Evolutionary conservation across 2,797 vertebrate genomes (phyloP).

Genomic region (Coreius guichenoti): DNA sequence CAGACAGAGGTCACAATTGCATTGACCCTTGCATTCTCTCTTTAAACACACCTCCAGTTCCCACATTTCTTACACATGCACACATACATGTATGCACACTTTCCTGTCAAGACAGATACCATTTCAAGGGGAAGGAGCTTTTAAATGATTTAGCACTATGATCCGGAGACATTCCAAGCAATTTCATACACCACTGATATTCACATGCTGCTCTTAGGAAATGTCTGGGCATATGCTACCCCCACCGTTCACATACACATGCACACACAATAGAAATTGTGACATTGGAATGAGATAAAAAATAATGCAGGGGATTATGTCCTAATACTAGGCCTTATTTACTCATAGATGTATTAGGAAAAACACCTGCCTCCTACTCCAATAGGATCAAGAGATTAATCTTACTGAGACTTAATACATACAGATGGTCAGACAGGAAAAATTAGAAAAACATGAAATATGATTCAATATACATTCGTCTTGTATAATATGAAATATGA

Average conservation of each 20-base stretch:
- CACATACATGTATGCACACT: slow-evolving; percentile 32
- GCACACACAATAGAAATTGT: slow-evolving; percentile 63
- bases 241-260: slow-evolving; percentile 62
- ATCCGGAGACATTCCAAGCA: slow-evolving; percentile 79
- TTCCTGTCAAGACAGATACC: slow-evolving; percentile 62
- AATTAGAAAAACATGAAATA: slow-evolving; percentile 94
- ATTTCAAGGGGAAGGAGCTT: slow-evolving; percentile 74
- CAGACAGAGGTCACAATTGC: slow-evolving; percentile 81
- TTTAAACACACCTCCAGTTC: slow-evolving; percentile 49
- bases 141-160: slow-evolving; percentile 78
- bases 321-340: slow-evolving; percentile 85
- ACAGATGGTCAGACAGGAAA: slow-evolving; percentile 93
- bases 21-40: slow-evolving; percentile 62
- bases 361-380: slow-evolving; percentile 87
- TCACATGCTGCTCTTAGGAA: slow-evolving; percentile 71
- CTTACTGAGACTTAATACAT: slow-evolving; percentile 88
- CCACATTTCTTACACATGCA: slow-evolving; percentile 35
- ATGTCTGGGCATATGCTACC: slow-evolving; percentile 66
- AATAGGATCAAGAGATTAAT: slow-evolving; percentile 91
- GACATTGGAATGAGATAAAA: slow-evolving; percentile 75
- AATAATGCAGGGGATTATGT: slow-evolving; percentile 84
- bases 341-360: slow-evolving; percentile 77
- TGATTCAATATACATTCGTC: slow-evolving; percentile 92
- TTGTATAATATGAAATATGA: slow-evolving; percentile 86
- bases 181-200: slow-evolving; percentile 82